Percentiles rank a stretch among this genome's conserved stretches.
phyloP scores from a whole-genome alignment of 92 coral and sea anemone genomes.

The Desmophyllum pertusum region DNA sequence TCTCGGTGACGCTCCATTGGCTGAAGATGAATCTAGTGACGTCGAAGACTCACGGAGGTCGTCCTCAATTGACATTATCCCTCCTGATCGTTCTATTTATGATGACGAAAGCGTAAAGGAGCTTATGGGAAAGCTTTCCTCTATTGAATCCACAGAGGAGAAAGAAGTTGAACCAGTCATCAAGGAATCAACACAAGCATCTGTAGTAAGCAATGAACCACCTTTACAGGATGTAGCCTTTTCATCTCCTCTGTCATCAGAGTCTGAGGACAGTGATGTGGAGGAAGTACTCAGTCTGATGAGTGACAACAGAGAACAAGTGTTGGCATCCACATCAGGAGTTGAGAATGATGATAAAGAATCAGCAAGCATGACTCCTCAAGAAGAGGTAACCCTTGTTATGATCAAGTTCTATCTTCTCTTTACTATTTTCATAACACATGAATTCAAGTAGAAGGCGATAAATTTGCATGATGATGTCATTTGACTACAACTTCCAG shows the following conservation, averaged over 20 bases:
- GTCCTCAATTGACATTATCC: slow-evolving; percentile 32
- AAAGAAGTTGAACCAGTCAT: neutral
- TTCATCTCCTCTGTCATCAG: slow-evolving; percentile 30
- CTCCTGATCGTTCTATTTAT: slow-evolving; percentile 4
- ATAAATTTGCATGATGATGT: too few species aligned
- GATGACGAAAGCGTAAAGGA: slow-evolving; percentile 15
- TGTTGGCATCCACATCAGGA: neutral
- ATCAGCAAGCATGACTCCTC: slow-evolving; percentile 35
- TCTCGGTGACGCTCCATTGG: slow-evolving; percentile 51
- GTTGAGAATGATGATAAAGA: slow-evolving; percentile 5
- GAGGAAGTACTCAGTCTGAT: slow-evolving; percentile 1
- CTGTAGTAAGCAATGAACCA: slow-evolving; percentile 11
- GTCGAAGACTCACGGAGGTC: slow-evolving; percentile 47
- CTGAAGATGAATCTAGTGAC: slow-evolving; percentile 75
- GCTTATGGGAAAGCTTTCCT: slow-evolving; percentile 33
- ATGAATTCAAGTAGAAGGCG: too few species aligned
- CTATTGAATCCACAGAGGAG: slow-evolving; percentile 32
- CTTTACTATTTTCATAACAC: too few species aligned
- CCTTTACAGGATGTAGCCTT: slow-evolving; percentile 15
- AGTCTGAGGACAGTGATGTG: slow-evolving; percentile 32
- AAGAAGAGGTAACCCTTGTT: slow-evolving; percentile 31
- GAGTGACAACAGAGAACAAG: neutral
- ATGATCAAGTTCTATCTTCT: neutral
- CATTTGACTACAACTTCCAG: too few species aligned
- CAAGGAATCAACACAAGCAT: neutral